Percentiles rank a stretch among this genome's conserved stretches.
Evolutionary conservation across 2,797 vertebrate species (phyloP).

Genomic region (Octomys mimax): DNA sequence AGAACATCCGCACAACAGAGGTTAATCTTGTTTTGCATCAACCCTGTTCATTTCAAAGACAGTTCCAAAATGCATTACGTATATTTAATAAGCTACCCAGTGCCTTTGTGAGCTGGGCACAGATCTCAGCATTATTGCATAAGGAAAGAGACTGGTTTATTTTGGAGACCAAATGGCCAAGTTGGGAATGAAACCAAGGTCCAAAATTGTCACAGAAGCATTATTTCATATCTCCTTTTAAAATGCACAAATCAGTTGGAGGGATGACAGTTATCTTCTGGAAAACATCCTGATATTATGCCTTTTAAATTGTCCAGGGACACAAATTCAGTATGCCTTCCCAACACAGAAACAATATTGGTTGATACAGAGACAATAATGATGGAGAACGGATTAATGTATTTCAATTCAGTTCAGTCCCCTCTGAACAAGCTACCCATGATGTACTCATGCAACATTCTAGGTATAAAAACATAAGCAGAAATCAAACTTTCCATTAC

Average conservation of each 20-base stretch:
- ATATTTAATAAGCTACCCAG: slow-evolving; percentile 70
- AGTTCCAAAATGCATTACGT: slow-evolving; percentile 60
- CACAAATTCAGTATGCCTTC: background rate
- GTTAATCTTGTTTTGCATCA: slow-evolving; percentile 59
- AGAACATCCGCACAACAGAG: slow-evolving; percentile 48
- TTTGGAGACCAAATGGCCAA: slow-evolving; percentile 53
- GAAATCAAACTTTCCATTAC: background rate
- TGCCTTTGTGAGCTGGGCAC: slow-evolving; percentile 51
- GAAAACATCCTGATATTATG: background rate
- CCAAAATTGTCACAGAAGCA: slow-evolving; percentile 29
- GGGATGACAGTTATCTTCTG: background rate
- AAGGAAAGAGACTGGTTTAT: slow-evolving; percentile 54
- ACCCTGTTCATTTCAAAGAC: slow-evolving; percentile 56
- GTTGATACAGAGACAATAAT: background rate
- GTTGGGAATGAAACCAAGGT: slow-evolving; percentile 27
- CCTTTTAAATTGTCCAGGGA: slow-evolving; percentile 29
- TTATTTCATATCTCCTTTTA: slow-evolving; percentile 45
- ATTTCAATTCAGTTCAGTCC: slow-evolving; percentile 16
- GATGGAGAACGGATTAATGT: background rate
- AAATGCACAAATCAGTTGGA: slow-evolving; percentile 10
- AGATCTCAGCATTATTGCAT: slow-evolving; percentile 38
- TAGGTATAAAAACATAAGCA: background rate
- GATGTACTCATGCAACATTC: background rate
- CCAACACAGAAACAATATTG: background rate
- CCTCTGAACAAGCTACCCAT: background rate